These are phyloP conservation scores for Drosophila sproati DNA, from an alignment of 1,140 invertebrate species.

Conservation along the genomic window DNA sequence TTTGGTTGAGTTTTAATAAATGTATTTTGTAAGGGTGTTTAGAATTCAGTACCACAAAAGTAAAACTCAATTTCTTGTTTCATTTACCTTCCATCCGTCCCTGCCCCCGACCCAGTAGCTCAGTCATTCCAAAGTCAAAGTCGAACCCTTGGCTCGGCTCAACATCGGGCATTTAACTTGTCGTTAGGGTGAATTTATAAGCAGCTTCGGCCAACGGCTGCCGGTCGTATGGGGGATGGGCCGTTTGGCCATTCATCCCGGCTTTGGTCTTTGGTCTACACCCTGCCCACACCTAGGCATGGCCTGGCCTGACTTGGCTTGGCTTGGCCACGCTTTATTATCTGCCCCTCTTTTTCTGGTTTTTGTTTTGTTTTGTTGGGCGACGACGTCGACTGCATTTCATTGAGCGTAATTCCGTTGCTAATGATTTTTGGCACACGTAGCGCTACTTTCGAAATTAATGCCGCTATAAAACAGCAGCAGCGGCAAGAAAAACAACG, in stretches of 20 bases:
- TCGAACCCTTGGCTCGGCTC: slow-evolving; percentile 46
- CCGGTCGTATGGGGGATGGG: not conserved
- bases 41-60: not conserved
- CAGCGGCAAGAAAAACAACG: slow-evolving; percentile 43
- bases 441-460: slow-evolving; percentile 81
- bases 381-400: slow-evolving; percentile 74
- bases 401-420: slow-evolving; percentile 84
- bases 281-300: not conserved
- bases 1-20: not conserved
- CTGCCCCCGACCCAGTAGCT: not conserved
- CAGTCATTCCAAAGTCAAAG: slow-evolving; percentile 16
- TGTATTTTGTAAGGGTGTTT: slow-evolving; percentile 14
- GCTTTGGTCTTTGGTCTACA: too few species aligned
- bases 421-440: slow-evolving; percentile 84
- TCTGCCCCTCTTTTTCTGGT: slow-evolving; percentile 50
- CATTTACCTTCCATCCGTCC: not conserved
- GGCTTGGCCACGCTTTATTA: slow-evolving; percentile 76
- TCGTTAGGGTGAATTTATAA: slow-evolving; percentile 81
- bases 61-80: not conserved
- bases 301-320: slow-evolving; percentile 38
- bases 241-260: too few species aligned
- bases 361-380: slow-evolving; percentile 38
- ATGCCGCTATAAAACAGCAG: slow-evolving; percentile 77
- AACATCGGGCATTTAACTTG: slow-evolving; percentile 71
- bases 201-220: slow-evolving; percentile 53